phyloP scores from a whole-genome alignment of 2,888 invertebrate genomes.

The Noctua comes region DNA sequence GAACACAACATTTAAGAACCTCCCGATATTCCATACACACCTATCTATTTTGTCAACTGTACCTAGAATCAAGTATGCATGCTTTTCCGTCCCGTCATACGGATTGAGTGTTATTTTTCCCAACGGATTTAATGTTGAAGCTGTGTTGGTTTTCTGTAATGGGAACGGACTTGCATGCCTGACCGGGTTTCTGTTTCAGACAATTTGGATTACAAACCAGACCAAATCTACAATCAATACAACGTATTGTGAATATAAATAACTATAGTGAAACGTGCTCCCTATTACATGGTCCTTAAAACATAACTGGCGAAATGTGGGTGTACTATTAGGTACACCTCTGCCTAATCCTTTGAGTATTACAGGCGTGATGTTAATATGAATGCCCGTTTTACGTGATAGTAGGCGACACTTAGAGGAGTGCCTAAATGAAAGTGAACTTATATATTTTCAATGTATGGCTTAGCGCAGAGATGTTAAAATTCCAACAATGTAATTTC shows the following conservation, averaged over 20 bases:
- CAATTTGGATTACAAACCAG: neutral
- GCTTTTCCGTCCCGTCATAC: slow-evolving; percentile 29
- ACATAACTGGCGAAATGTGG: too few relatives aligned
- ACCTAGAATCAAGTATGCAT: slow-evolving; percentile 31
- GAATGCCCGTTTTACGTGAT: neutral
- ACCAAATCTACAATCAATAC: neutral
- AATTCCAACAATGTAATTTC: neutral
- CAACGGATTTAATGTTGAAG: slow-evolving; percentile 1
- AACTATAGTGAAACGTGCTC: neutral
- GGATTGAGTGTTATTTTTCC: slow-evolving; percentile 33
- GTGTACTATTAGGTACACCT: too few relatives aligned
- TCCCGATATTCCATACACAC: neutral
- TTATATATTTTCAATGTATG: neutral
- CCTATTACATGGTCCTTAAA: too few relatives aligned
- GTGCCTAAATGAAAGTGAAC: neutral
- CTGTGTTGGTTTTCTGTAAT: neutral
- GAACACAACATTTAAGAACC: neutral
- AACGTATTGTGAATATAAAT: neutral
- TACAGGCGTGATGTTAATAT: neutral
- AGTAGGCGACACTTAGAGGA: neutral
- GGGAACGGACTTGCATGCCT: too few relatives aligned
- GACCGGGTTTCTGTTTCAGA: neutral
- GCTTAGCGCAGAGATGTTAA: neutral
- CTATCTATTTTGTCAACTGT: neutral
- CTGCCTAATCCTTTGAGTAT: too few relatives aligned